Conservation (phyloP, 2,113 vertebrate species). For the Notarius lentiginosus region DNA sequence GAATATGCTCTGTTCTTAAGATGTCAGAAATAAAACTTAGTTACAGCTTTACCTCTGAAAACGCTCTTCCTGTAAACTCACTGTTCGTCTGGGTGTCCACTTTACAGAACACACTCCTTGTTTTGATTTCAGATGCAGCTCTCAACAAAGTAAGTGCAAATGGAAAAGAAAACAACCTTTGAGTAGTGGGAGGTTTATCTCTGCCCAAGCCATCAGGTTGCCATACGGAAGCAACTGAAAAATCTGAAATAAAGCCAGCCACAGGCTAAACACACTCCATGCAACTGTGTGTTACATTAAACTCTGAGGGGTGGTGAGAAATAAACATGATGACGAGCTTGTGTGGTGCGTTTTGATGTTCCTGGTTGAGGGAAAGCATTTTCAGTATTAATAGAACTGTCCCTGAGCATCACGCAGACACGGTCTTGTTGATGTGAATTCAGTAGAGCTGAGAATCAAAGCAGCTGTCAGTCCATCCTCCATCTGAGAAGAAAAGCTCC, state of each 20-base stretch:
- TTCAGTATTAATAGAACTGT: neutral
- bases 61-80: too few relatives aligned
- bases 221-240: conserved; percentile 31
- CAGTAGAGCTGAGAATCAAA: conserved; percentile 10
- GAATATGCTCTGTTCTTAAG: neutral
- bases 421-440: neutral
- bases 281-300: conserved; percentile 54
- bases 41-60: neutral
- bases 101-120: neutral
- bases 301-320: conserved; percentile 49
- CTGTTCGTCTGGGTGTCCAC: neutral
- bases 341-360: conserved; percentile 42
- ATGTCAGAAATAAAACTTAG: neutral
- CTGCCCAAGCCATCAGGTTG: conserved; percentile 41
- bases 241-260: conserved; percentile 41
- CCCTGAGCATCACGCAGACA: neutral
- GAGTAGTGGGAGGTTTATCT: conserved; percentile 40
- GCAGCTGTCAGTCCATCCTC: neutral
- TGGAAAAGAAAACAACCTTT: conserved; percentile 40
- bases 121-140: neutral
- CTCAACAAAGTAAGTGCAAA: conserved; percentile 13
- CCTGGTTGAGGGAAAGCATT: conserved; percentile 16
- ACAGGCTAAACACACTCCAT: conserved; percentile 31
- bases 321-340: conserved; percentile 37
- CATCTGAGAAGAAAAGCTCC: conserved; percentile 1